phyloP scores from a whole-genome alignment of 2,888 invertebrate genomes.

The Psylliodes chrysocephalus region DNA sequence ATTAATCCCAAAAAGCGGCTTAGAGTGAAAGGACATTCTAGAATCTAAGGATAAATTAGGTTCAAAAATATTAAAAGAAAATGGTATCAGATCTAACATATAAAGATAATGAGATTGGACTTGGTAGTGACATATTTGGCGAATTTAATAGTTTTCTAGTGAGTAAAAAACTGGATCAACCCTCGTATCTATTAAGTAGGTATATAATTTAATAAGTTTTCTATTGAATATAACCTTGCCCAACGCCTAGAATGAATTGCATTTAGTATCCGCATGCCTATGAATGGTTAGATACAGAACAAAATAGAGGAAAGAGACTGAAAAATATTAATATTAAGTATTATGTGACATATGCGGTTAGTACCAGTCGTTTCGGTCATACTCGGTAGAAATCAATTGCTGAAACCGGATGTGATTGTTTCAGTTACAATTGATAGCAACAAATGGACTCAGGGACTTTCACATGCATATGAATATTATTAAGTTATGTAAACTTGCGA shows the following conservation, averaged over 20 bases:
- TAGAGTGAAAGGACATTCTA: too few relatives aligned
- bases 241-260: slow-evolving; percentile 10
- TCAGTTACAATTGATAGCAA: slow-evolving; percentile 29
- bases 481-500: slow-evolving; percentile 15
- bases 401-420: slow-evolving; percentile 29
- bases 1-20: too few relatives aligned
- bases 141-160: too few relatives aligned
- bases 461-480: slow-evolving; percentile 22
- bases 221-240: slow-evolving; percentile 15
- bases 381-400: slow-evolving; percentile 27
- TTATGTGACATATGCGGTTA: slow-evolving; percentile 15
- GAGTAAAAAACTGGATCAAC: too few relatives aligned
- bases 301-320: slow-evolving; percentile 15
- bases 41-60: too few relatives aligned
- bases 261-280: slow-evolving; percentile 23
- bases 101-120: too few relatives aligned
- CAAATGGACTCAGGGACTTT: slow-evolving; percentile 26
- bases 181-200: not conserved
- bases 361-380: slow-evolving; percentile 8
- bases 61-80: too few relatives aligned
- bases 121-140: too few relatives aligned
- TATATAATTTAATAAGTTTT: not conserved
- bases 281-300: slow-evolving; percentile 7
- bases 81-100: too few relatives aligned
- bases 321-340: too few relatives aligned